Evolutionary conservation across 1,140 invertebrate genomes (phyloP).

Genomic region (Trichonephila inaurata): DNA sequence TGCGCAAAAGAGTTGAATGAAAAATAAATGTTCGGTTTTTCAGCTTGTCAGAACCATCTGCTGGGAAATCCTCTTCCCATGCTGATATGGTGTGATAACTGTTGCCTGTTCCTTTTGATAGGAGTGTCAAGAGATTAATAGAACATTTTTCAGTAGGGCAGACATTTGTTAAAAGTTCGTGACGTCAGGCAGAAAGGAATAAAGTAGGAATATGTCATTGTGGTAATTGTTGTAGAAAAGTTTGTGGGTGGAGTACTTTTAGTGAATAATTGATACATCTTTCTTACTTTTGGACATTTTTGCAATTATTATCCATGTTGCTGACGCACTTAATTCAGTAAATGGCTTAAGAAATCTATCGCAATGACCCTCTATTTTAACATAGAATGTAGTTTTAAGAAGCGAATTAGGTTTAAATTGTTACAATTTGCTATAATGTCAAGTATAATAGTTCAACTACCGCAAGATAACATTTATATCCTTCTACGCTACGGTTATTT

Average conservation of each 20-base stretch:
- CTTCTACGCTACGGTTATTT: too few species aligned
- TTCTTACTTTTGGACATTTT: not conserved
- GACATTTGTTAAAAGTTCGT: not conserved
- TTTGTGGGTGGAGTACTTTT: too few species aligned
- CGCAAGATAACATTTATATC: too few species aligned
- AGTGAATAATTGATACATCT: not conserved
- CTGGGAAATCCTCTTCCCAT: not conserved
- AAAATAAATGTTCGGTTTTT: conserved; percentile 5
- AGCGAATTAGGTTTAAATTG: too few species aligned
- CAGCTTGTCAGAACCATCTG: conserved; percentile 2
- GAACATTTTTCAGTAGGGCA: not conserved
- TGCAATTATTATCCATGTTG: too few species aligned
- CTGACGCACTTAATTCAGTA: too few species aligned
- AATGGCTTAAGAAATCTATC: too few species aligned
- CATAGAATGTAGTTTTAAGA: too few species aligned
- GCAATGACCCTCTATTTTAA: too few species aligned
- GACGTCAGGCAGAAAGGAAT: not conserved
- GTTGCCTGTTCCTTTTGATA: not conserved
- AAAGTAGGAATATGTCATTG: not conserved
- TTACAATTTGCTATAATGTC: too few species aligned
- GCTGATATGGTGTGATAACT: not conserved
- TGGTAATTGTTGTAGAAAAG: not conserved
- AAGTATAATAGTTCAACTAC: too few species aligned
- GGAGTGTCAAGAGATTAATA: not conserved
- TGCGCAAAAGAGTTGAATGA: not conserved